Percentiles rank a stretch among this genome's conserved stretches.
Conservation (phyloP, 2,888 invertebrate genomes). For the Amphipyra tragopoginis region DNA sequence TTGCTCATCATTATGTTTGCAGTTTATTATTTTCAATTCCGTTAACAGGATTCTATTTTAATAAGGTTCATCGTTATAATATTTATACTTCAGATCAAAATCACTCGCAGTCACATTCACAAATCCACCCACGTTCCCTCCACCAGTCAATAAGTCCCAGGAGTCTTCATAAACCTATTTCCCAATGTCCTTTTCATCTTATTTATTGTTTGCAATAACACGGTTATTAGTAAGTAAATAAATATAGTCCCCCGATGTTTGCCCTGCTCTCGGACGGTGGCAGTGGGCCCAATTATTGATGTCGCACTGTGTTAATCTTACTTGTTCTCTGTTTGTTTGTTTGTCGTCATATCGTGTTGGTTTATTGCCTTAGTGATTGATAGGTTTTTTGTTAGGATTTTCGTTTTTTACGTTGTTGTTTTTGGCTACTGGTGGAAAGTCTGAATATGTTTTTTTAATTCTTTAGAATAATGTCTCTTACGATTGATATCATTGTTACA, state of each 20-base stretch:
- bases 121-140: conserved; percentile 12
- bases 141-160: conserved; percentile 71
- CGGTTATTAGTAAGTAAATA: conserved; percentile 89
- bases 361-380: conserved; percentile 66
- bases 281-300: conserved; percentile 81
- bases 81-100: too few species aligned
- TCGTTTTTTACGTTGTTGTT: conserved; percentile 4
- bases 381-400: conserved; percentile 24
- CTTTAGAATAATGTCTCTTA: background rate
- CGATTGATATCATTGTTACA: background rate
- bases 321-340: conserved; percentile 74
- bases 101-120: background rate
- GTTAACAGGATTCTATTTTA: too few species aligned
- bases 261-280: conserved; percentile 78
- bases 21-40: too few species aligned
- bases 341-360: conserved; percentile 52
- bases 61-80: too few species aligned
- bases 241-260: conserved; percentile 86
- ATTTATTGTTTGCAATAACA: conserved; percentile 85
- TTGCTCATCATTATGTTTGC: too few species aligned
- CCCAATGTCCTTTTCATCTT: conserved; percentile 84
- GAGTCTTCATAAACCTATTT: conserved; percentile 87
- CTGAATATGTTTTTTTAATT: background rate
- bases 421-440: background rate
- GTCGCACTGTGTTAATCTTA: conserved; percentile 77